Evolutionary conservation across 2,113 vertebrate genomes (phyloP).

Genomic region (Halcyon senegalensis): DNA sequence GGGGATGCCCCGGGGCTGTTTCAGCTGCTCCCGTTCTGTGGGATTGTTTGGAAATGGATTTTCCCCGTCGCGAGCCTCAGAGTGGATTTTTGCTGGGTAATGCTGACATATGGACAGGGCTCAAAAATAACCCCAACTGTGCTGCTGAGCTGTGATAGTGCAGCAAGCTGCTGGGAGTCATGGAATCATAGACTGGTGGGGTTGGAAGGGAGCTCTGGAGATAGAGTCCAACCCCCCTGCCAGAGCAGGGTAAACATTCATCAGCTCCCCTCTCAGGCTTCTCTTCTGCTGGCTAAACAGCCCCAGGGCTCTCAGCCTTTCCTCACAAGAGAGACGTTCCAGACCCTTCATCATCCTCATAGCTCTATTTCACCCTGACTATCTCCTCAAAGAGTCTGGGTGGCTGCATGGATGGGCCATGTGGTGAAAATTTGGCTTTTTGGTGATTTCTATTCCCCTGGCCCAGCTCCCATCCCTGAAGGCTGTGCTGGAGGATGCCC

Average conservation of each 20-base stretch:
- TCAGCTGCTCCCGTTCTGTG: background rate
- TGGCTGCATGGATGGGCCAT: fast-evolving
- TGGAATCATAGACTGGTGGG: no score
- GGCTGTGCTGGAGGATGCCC: background rate
- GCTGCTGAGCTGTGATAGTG: background rate
- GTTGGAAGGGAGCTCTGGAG: no score
- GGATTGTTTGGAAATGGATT: background rate
- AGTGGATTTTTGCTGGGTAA: background rate
- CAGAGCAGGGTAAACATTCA: no score
- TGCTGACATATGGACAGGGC: background rate
- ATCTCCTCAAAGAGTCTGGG: background rate
- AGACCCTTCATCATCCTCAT: no score
- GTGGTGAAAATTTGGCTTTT: background rate
- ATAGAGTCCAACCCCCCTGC: no score
- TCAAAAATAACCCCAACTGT: background rate
- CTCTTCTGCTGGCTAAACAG: no score
- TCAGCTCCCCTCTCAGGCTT: no score
- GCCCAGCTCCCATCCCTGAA: fast-evolving
- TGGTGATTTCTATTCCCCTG: background rate
- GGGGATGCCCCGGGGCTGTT: background rate
- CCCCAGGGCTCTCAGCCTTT: no score
- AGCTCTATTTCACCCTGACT: background rate
- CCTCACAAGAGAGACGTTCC: no score
- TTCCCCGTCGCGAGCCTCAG: fast-evolving
- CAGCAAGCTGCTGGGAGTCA: background rate